Conservation (phyloP, 2,797 vertebrate species). For the Sebastes dallii region DNA sequence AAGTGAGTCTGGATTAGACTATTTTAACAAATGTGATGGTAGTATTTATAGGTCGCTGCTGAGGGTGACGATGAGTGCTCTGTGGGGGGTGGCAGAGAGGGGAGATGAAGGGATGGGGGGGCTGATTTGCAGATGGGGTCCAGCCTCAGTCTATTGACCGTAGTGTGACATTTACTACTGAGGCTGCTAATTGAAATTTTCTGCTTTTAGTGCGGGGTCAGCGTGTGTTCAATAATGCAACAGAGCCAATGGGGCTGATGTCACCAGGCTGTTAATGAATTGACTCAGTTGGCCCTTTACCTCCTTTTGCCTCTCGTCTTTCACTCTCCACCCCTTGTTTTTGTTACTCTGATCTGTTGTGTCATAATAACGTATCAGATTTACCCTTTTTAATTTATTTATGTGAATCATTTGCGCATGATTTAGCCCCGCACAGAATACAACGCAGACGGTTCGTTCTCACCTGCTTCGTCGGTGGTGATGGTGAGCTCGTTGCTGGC, state of each 20-base stretch:
- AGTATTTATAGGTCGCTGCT: constrained; percentile 5
- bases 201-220: constrained; percentile 77
- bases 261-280: constrained; percentile 68
- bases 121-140: constrained; percentile 56
- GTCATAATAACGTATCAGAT: not conserved
- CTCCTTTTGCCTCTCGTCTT: constrained; percentile 26
- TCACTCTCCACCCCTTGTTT: not conserved
- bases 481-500: constrained; percentile 98
- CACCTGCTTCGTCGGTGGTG: constrained; percentile 98
- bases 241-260: constrained; percentile 61
- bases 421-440: not conserved
- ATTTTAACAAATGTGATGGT: not conserved
- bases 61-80: constrained; percentile 20
- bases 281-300: constrained; percentile 45
- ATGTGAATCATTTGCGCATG: not conserved
- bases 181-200: constrained; percentile 79
- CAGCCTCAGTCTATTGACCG: constrained; percentile 58
- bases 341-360: not conserved
- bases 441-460: not conserved
- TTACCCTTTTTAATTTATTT: not conserved
- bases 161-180: constrained; percentile 75
- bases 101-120: constrained; percentile 20
- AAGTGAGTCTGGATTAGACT: not conserved
- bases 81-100: not conserved
- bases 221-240: constrained; percentile 78